Conservation (phyloP, 1,140 invertebrate species). For the Manduca sexta region DNA sequence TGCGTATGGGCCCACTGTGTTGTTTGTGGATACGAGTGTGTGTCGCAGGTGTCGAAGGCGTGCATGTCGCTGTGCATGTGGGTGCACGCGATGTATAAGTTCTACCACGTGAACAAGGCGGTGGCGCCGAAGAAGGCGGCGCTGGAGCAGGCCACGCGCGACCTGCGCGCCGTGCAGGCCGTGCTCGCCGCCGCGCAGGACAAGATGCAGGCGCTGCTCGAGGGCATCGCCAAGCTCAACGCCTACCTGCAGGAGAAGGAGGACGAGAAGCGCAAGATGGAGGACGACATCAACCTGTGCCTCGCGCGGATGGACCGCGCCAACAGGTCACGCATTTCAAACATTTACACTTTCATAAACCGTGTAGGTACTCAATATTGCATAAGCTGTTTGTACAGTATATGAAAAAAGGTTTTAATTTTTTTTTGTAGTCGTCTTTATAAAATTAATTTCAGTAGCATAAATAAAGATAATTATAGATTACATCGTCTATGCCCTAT, state of each 20-base stretch:
- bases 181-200: constrained; percentile 75
- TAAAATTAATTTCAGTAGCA: no score
- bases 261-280: constrained; percentile 78
- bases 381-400: no score
- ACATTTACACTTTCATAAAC: no score
- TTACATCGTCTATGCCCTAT: no score
- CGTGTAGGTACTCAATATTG: no score
- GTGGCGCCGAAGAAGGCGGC: constrained; percentile 89
- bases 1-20: no score
- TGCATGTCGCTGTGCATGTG: constrained; percentile 90
- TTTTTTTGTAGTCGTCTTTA: no score
- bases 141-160: constrained; percentile 76
- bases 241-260: constrained; percentile 77
- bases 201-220: constrained; percentile 74
- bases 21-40: no score
- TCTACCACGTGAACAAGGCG: constrained; percentile 90
- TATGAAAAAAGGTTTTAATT: no score
- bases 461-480: no score
- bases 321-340: constrained; percentile 78
- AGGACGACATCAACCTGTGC: constrained; percentile 84
- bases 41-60: constrained; percentile 81
- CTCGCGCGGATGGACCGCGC: constrained; percentile 85
- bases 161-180: constrained; percentile 77
- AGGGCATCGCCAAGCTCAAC: constrained; percentile 78
- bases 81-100: constrained; percentile 94